Evolutionary conservation across 1,140 invertebrate genomes (phyloP).

Genomic region (Rhyacophila brunnea): DNA sequence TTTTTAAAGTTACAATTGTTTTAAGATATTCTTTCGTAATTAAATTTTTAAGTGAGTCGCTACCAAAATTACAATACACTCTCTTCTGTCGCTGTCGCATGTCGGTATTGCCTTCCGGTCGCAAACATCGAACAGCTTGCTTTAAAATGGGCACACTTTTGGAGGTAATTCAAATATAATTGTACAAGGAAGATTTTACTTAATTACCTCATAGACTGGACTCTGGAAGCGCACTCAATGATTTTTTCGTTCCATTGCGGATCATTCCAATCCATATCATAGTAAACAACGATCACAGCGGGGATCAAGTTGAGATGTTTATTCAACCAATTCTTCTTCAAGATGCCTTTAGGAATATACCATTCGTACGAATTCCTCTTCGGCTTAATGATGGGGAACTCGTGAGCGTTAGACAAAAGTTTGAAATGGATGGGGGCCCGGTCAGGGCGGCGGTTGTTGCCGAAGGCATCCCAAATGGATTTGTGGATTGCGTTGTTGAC

Average conservation of each 20-base stretch:
- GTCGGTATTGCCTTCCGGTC: too few relatives aligned
- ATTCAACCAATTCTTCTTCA: slow-evolving; percentile 93
- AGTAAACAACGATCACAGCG: slow-evolving; percentile 90
- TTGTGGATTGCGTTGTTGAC: slow-evolving; percentile 83
- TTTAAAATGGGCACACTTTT: background rate
- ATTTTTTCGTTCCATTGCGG: slow-evolving; percentile 90
- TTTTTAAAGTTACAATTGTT: too few relatives aligned
- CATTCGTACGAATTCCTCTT: slow-evolving; percentile 92
- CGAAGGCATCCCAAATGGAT: slow-evolving; percentile 90
- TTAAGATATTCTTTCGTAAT: too few relatives aligned
- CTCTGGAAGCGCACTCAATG: slow-evolving; percentile 84
- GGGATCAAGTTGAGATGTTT: slow-evolving; percentile 92
- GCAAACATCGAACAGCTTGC: too few relatives aligned
- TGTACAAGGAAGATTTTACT: too few relatives aligned
- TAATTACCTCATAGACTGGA: slow-evolving; percentile 74
- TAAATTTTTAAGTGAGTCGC: too few relatives aligned
- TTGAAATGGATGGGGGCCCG: slow-evolving; percentile 84
- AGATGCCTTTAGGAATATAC: slow-evolving; percentile 94
- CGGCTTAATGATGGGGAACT: slow-evolving; percentile 87
- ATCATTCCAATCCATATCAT: slow-evolving; percentile 97
- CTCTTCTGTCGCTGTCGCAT: too few relatives aligned
- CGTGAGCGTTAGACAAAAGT: slow-evolving; percentile 72
- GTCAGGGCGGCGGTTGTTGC: slow-evolving; percentile 74
- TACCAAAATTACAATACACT: too few relatives aligned
- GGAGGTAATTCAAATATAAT: too few relatives aligned